Conservation (phyloP, 2,888 invertebrate genomes). For the Pseudococcus longispinus region DNA sequence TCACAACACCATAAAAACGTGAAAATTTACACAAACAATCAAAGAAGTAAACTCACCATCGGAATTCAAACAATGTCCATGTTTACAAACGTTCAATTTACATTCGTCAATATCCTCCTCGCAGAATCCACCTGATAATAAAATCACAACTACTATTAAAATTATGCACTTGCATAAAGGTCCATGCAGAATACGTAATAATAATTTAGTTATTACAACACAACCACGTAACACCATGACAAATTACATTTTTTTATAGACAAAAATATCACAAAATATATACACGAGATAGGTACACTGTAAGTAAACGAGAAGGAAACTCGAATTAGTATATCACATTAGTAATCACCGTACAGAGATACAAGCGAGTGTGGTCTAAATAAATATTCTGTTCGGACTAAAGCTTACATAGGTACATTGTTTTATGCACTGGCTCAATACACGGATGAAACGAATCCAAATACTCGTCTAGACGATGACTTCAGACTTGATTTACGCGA, state of each 20-base stretch:
- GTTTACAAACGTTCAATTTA: constrained; percentile 71
- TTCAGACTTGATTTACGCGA: constrained; percentile 28
- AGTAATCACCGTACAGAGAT: neutral
- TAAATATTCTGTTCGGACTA: neutral
- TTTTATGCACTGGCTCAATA: neutral
- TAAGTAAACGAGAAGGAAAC: neutral
- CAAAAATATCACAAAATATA: neutral
- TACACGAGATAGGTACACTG: too few relatives aligned
- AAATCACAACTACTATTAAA: constrained; percentile 22
- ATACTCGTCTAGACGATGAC: constrained; percentile 29
- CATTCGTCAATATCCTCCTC: constrained; percentile 80
- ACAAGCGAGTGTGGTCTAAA: neutral
- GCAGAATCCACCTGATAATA: constrained; percentile 65
- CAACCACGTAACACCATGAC: constrained; percentile 39
- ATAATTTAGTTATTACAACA: neutral
- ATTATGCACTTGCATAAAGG: neutral
- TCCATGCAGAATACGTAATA: neutral
- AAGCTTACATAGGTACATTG: neutral
- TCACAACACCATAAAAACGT: neutral
- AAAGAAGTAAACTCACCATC: constrained; percentile 65
- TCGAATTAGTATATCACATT: neutral
- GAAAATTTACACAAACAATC: neutral
- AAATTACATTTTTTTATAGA: constrained; percentile 15
- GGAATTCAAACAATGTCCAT: constrained; percentile 82
- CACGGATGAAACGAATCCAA: neutral